Base-by-base conservation (phyloP, 2,888 invertebrate genomes). In the Agrotis segetum region DNA sequence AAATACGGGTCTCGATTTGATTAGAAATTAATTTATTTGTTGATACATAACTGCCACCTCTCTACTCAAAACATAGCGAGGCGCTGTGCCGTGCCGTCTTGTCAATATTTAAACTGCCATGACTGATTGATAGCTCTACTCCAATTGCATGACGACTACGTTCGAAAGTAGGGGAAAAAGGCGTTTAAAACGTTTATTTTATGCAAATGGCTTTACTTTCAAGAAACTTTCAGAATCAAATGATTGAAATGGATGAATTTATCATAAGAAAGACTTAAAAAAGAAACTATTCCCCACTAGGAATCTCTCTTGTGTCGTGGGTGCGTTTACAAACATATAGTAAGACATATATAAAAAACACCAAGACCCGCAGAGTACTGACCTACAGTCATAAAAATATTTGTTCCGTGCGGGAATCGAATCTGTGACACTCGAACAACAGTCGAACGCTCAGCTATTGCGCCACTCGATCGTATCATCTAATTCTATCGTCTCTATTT, bases 71-170 rank as follows among this genome's bases (percentile, higher is more conserved):
- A 50, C 14, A 29, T 53, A 13, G 16, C 29, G 19, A 21, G 2
- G 9, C 14, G 21, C 11, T 17, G 19, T 63, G 14, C 6, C 17
- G 19, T 63, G 14, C 6, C 17, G 13, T 49, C 19, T 55, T 40
- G 53, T 65, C 53, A 71, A 74, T 74, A 65, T 74, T 49, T 49
- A 49, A 49, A 65, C 66, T 50, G 56, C 49, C 44, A 50, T 50
- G 29, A 11, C 21, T 66, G 21, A 34, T 67, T 44, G 29, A 71
- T 71, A 29, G 21, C 3, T 21, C 29, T 46, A 75, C 44, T 34
- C 13, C 21, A 53, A 66, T 74, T 29, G 13, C 16, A 21, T 11
- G 16, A 40, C 73, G n/a, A 40, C 62, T 62, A 53, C 24, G 53
- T 16, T 13, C 5, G 5, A 17, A 66, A 56, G 21, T 29, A 6